Base-by-base conservation (phyloP, 2,797 vertebrate species). In the Tympanoctomys barrerae region DNA sequence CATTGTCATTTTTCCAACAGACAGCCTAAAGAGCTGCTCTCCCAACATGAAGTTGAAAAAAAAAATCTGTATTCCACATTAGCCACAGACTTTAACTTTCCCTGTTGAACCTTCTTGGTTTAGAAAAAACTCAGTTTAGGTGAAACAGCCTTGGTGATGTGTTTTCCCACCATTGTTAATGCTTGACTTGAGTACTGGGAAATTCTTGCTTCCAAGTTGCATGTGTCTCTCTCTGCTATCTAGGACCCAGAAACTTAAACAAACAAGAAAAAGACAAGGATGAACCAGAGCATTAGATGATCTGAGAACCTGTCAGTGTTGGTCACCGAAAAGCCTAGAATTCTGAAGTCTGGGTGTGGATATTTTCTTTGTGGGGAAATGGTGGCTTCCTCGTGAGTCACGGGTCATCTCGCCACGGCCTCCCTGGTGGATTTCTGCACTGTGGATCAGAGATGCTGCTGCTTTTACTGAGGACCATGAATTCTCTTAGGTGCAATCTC, bases 71-170 rank as follows among this genome's bases (percentile, higher is more conserved):
- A 71, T 95, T 97, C 90, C 49, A 97, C 92, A 97, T 97, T 95
- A 97, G 96, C 90, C 52, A 95, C 93, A 97, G 94, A 91, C 95
- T 96, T 96, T 93, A 97, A 81, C 94, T 96, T 96, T 97, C 31
- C 79, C 75, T 75, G 22, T 70, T 94, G 79, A 95, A 93, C 6
- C 64, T 59, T 90, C 59, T 93, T 21, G 57, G 68, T 36, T 82
- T 80, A 86, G 93, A 90, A 93, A 94, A 93, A n/a, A 31, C 52
- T 54, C 54, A 18, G 54, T 57, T 88, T 80, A 95, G 94, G 86
- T 86, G 64, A 93, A 87, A 54, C 39, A 62, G 49, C 8, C 61
- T 81, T 95, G 90, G 84, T 77, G 22, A 52, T 26, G 9, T 68
- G 39, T 66, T 79, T 94, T 87, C 94, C 87, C 83, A 91, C 52